phyloP scores from a whole-genome alignment of 2,113 vertebrate species.

The Dicaeum eximium region DNA sequence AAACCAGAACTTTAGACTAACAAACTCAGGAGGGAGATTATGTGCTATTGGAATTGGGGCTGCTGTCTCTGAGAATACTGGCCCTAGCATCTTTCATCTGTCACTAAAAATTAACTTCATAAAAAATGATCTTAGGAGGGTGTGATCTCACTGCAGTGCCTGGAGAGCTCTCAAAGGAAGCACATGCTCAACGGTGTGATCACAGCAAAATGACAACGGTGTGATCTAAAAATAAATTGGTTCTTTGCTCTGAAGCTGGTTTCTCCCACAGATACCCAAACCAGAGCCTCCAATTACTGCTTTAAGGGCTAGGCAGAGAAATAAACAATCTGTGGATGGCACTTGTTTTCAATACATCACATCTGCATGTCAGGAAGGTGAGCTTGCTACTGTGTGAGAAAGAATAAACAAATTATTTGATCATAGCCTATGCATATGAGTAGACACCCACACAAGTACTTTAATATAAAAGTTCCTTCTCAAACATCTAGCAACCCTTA shows the following conservation, averaged over 20 bases:
- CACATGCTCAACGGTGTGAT: conserved; percentile 5
- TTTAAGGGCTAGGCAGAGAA: not conserved
- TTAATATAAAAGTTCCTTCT: not conserved
- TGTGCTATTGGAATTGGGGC: not conserved
- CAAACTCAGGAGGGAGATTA: not conserved
- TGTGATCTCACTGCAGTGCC: conserved; percentile 18
- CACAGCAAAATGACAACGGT: conserved; percentile 27
- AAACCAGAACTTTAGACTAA: not conserved
- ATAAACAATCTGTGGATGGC: not conserved
- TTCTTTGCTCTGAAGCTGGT: not conserved
- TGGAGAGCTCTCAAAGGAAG: conserved; percentile 53
- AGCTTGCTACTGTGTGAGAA: not conserved
- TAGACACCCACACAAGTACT: not conserved
- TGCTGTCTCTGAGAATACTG: not conserved
- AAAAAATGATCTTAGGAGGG: conserved; percentile 22
- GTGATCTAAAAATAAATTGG: conserved; percentile 42
- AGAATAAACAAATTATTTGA: not conserved
- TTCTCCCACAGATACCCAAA: conserved; percentile 13
- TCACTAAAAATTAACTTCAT: conserved; percentile 50
- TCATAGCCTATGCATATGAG: not conserved
- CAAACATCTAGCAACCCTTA: not conserved
- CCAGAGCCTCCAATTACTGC: not conserved
- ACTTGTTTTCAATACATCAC: not conserved
- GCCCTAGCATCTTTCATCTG: conserved; percentile 32
- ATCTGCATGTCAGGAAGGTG: not conserved